Percentiles rank a stretch among this genome's conserved stretches.
Conservation (phyloP, 2,888 invertebrate genomes). For the Leucania comma region DNA sequence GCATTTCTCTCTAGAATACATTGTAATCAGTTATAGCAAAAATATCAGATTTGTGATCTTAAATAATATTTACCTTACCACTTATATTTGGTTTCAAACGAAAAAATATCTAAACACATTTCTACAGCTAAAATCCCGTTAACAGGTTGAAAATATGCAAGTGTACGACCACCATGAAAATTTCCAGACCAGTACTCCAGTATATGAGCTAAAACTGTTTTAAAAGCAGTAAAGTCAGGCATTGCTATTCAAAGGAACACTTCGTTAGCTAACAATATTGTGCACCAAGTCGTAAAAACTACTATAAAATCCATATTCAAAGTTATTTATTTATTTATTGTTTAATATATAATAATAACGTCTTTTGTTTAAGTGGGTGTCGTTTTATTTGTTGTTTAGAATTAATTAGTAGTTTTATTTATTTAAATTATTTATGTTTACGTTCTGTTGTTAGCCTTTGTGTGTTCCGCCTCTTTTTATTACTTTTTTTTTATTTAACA, state of each 20-base stretch:
- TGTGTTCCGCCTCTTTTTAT: slow-evolving; percentile 20
- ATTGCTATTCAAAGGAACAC: slow-evolving; percentile 40
- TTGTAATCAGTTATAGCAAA: not conserved
- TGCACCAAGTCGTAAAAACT: slow-evolving; percentile 51
- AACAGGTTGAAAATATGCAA: slow-evolving; percentile 35
- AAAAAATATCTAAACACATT: slow-evolving; percentile 2
- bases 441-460: slow-evolving; percentile 28
- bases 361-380: slow-evolving; percentile 56
- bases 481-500: not conserved
- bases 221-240: slow-evolving; percentile 52
- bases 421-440: slow-evolving; percentile 24
- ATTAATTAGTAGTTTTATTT: slow-evolving; percentile 53
- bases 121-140: slow-evolving; percentile 24
- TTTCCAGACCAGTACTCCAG: slow-evolving; percentile 22
- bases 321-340: slow-evolving; percentile 49
- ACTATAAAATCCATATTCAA: slow-evolving; percentile 56
- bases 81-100: not conserved
- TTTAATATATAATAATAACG: slow-evolving; percentile 31
- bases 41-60: not conserved
- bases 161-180: slow-evolving; percentile 48
- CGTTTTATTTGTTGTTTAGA: slow-evolving; percentile 46
- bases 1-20: no score
- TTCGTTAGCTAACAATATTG: slow-evolving; percentile 47
- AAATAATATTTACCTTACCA: not conserved
- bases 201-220: slow-evolving; percentile 46